These are phyloP conservation scores for Papilio dardanus DNA, from an alignment of 1,140 invertebrate genomes.

Conservation along the genomic window DNA sequence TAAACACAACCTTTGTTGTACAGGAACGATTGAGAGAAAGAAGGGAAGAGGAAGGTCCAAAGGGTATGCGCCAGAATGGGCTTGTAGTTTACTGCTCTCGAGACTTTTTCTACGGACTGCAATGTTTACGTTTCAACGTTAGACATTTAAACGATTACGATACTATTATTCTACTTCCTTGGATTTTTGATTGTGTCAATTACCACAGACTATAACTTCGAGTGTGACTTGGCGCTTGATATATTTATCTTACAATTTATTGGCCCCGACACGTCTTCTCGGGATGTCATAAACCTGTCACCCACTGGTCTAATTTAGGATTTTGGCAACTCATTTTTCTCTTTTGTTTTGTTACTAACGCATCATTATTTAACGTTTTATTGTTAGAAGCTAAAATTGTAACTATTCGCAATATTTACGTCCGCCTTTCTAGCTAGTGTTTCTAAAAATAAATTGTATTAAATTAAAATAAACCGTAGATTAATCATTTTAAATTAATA, in stretches of 20 bases:
- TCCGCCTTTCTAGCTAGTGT: neutral
- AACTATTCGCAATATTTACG: neutral
- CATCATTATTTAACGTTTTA: too few species aligned
- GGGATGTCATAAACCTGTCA: slow-evolving; percentile 38
- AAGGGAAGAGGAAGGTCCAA: too few species aligned
- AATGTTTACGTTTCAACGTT: neutral
- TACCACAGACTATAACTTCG: slow-evolving; percentile 4
- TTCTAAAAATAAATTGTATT: neutral
- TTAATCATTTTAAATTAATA: neutral
- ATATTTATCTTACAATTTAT: slow-evolving; percentile 37
- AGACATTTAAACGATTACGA: neutral
- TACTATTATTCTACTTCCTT: neutral
- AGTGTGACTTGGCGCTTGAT: slow-evolving; percentile 31
- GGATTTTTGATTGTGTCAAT: neutral
- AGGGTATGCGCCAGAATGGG: too few species aligned
- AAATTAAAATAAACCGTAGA: neutral
- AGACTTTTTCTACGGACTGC: neutral
- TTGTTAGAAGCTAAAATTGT: slow-evolving; percentile 1
- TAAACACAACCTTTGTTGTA: too few species aligned
- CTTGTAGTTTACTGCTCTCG: too few species aligned
- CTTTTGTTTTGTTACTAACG: too few species aligned
- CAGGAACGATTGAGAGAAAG: too few species aligned
- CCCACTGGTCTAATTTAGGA: slow-evolving; percentile 27
- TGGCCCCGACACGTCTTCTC: slow-evolving; percentile 31
- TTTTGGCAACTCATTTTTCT: too few species aligned